Percentiles rank a stretch among this genome's conserved stretches.
phyloP scores from a whole-genome alignment of 2,888 invertebrate genomes.

The Octodonta nipae region DNA sequence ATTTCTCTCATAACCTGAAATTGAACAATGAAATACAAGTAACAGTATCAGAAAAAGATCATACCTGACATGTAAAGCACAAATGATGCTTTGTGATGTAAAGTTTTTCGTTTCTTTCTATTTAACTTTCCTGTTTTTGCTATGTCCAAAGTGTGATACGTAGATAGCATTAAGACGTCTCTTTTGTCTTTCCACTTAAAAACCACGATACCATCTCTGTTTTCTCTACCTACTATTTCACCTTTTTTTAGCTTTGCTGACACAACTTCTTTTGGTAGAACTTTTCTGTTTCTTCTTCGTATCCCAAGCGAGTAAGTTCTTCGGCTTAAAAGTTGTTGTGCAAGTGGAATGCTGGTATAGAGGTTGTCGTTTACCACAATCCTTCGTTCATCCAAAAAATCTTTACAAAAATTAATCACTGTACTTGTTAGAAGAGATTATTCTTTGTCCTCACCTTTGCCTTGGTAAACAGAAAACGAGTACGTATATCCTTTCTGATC shows the following conservation, averaged over 20 bases:
- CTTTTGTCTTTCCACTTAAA: conserved; percentile 11
- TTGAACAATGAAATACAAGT: too few relatives aligned
- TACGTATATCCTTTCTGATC: background rate
- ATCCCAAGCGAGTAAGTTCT: conserved; percentile 8
- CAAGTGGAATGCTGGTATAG: conserved; percentile 8
- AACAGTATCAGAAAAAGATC: too few relatives aligned
- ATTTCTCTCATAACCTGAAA: too few relatives aligned
- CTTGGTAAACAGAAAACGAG: background rate
- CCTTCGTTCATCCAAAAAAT: background rate
- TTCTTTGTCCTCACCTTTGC: background rate
- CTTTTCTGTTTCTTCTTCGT: conserved; percentile 7
- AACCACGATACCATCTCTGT: conserved; percentile 8
- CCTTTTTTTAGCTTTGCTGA: conserved; percentile 8
- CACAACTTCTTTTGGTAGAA: conserved; percentile 5
- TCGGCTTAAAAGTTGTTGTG: conserved; percentile 7
- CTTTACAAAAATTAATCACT: background rate
- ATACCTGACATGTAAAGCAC: too few relatives aligned
- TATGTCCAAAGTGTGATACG: conserved; percentile 4
- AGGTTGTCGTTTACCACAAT: conserved; percentile 3
- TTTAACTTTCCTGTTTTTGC: too few relatives aligned
- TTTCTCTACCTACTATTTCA: conserved; percentile 10
- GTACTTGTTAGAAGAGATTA: background rate
- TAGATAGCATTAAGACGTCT: conserved; percentile 9
- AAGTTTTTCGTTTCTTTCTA: too few relatives aligned
- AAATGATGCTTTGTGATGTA: too few relatives aligned